Base-by-base conservation (phyloP, 2,888 invertebrate genomes). In the Drepana falcataria region DNA sequence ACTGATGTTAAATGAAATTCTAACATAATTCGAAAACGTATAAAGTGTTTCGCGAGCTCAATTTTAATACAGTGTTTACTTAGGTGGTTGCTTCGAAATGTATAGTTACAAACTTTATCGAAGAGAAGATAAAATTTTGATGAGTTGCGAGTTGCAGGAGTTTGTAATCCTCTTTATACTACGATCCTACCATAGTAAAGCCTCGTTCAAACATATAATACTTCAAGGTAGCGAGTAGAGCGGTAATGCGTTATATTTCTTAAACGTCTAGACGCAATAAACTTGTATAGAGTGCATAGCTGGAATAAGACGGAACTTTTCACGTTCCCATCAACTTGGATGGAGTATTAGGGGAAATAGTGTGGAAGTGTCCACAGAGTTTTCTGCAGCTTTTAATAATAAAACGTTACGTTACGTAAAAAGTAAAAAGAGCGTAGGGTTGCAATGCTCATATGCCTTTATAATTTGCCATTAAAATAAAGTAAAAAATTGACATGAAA, bases 81-180 rank as follows among this genome's bases (percentile, higher is more conserved):
- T 58, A 60, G 56, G 57, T 51, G 48, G 21, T 44, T 44, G 41
- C 55, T 47, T 44, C 48, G 53, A 35, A 53, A 61, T 60, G 55
- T 55, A 64, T n/a, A 33, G 59, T 63, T 60, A 52, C 52, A 51
- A 62, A 61, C 61, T 60, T 44, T 44, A 44, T 44, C 6, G 9
- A 6, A 9, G 44, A 60, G 48, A 7, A 51, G 40, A 21, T 55
- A 57, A 62, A 69, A 69, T 66, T 69, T 68, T 65, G 66, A 68
- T 66, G 63, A 64, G 61, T 58, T 59, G 60, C 61, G 63, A 67
- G 64, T 69, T 67, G 48, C 40, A 53, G 52, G 57, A 53, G 61
- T 56, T 59, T 55, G 53, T 49, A 65, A 69, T 67, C 67, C 65
- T 57, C 61, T 64, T 66, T 59, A 44, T 44, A 55, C 56, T 48